Evolutionary conservation across 92 coral and sea anemone species (phyloP).

Genomic region (Umimayanthus chanpuru): DNA sequence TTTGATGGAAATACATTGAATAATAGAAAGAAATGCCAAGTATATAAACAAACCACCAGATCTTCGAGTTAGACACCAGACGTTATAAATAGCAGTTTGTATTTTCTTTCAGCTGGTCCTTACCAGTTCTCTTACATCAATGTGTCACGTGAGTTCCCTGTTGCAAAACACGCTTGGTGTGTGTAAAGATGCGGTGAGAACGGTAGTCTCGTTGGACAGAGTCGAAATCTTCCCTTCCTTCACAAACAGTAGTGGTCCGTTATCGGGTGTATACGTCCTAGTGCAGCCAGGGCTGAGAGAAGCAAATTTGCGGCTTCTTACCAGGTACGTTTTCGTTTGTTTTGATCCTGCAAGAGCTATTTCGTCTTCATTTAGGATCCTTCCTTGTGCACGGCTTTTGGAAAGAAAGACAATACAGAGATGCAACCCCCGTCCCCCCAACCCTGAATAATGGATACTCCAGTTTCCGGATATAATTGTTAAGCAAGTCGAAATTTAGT

Average conservation of each 20-base stretch:
- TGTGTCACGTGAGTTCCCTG: slow-evolving; percentile 19
- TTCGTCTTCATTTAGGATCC: neutral
- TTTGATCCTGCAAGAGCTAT: neutral
- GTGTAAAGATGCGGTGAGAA: slow-evolving; percentile 43
- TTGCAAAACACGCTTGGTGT: slow-evolving; percentile 14
- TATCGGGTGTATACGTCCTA: slow-evolving; percentile 52
- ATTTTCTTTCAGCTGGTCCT: slow-evolving; percentile 17
- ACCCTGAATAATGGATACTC: too few relatives aligned
- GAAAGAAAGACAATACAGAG: neutral
- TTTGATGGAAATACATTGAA: too few relatives aligned
- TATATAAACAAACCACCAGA: too few relatives aligned
- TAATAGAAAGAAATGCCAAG: too few relatives aligned
- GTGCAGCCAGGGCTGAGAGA: slow-evolving; percentile 43
- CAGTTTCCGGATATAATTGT: too few relatives aligned
- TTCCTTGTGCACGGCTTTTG: neutral
- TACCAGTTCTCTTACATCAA: slow-evolving; percentile 20
- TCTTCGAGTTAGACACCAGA: too few relatives aligned
- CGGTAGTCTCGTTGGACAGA: slow-evolving; percentile 35
- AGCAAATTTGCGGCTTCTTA: slow-evolving; percentile 33
- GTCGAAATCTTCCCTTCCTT: slow-evolving; percentile 38
- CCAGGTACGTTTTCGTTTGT: slow-evolving; percentile 41
- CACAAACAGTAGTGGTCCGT: slow-evolving; percentile 30
- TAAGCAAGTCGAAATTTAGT: too few relatives aligned
- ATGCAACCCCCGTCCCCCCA: too few relatives aligned
- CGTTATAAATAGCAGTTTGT: too few relatives aligned